These are phyloP conservation scores for Pissodes strobi DNA, from an alignment of 1,140 invertebrate species.

Conservation along the genomic window DNA sequence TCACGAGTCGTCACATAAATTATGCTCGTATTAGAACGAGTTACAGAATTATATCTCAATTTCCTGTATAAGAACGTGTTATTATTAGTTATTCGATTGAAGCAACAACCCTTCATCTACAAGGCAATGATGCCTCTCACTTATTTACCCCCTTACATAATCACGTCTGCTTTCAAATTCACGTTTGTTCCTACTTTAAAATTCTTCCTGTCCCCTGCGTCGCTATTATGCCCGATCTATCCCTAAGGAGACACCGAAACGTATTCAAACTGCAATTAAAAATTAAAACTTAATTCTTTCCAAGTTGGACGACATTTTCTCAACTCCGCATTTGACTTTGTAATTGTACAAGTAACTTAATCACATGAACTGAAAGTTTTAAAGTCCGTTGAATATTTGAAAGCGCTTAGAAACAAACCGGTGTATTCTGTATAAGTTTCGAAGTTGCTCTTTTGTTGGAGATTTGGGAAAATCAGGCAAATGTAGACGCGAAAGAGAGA, in stretches of 20 bases:
- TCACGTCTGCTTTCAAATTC: constrained; percentile 28
- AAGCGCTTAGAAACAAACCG: constrained; percentile 13
- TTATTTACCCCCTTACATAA: constrained; percentile 21
- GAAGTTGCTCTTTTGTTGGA: not conserved
- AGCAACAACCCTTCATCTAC: too few species aligned
- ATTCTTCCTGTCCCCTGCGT: constrained; percentile 31
- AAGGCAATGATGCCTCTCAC: constrained; percentile 1
- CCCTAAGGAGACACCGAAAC: constrained; percentile 29
- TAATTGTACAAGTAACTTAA: constrained; percentile 40
- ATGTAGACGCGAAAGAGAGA: too few species aligned
- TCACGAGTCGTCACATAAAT: too few species aligned
- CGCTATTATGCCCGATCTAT: constrained; percentile 35
- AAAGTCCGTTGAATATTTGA: constrained; percentile 29
- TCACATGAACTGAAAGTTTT: constrained; percentile 29
- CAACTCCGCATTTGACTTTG: constrained; percentile 41
- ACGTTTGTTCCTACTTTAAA: constrained; percentile 33
- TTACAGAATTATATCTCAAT: too few species aligned
- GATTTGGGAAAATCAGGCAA: too few species aligned
- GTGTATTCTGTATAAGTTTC: not conserved
- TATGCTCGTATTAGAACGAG: too few species aligned
- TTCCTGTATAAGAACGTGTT: too few species aligned
- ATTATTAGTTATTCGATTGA: too few species aligned
- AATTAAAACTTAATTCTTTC: constrained; percentile 46
- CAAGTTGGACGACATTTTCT: constrained; percentile 38
- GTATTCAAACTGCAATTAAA: constrained; percentile 43